Percentiles rank a stretch among this genome's conserved stretches.
Evolutionary conservation across 1,140 invertebrate species (phyloP).

Genomic region (Conus ventricosus): DNA sequence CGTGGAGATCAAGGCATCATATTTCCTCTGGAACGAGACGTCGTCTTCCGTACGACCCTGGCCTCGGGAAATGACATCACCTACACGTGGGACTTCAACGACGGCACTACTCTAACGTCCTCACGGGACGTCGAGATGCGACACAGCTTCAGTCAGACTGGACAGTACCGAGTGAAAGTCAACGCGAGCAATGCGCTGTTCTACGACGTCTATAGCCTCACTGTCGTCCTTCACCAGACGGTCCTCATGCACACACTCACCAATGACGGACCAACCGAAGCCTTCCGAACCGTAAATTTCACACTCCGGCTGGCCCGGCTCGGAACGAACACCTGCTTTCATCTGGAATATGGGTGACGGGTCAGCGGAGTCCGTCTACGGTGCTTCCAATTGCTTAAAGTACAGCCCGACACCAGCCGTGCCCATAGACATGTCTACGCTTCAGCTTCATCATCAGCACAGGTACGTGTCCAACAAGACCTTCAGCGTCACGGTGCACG

Average conservation of each 20-base stretch:
- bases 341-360: slow-evolving; percentile 58
- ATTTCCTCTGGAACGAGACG: slow-evolving; percentile 51
- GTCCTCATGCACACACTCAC: slow-evolving; percentile 47
- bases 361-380: slow-evolving; percentile 45
- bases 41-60: slow-evolving; percentile 45
- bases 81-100: slow-evolving; percentile 52
- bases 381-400: slow-evolving; percentile 42
- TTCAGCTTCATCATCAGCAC: slow-evolving; percentile 40
- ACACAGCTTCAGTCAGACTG: slow-evolving; percentile 40
- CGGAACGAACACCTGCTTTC: slow-evolving; percentile 53
- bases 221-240: slow-evolving; percentile 49
- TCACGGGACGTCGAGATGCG: slow-evolving; percentile 14
- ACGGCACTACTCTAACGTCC: slow-evolving; percentile 25
- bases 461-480: slow-evolving; percentile 53
- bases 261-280: slow-evolving; percentile 55
- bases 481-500: slow-evolving; percentile 45
- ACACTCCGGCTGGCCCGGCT: slow-evolving; percentile 40
- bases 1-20: slow-evolving; percentile 42
- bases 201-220: slow-evolving; percentile 19
- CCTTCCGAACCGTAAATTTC: slow-evolving; percentile 49
- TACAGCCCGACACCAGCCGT: not conserved
- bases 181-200: slow-evolving; percentile 56
- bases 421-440: not conserved
- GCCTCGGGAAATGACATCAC: slow-evolving; percentile 51
- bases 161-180: slow-evolving; percentile 41